phyloP scores from a whole-genome alignment of 2,113 vertebrate species.

The Amia ocellicauda region DNA sequence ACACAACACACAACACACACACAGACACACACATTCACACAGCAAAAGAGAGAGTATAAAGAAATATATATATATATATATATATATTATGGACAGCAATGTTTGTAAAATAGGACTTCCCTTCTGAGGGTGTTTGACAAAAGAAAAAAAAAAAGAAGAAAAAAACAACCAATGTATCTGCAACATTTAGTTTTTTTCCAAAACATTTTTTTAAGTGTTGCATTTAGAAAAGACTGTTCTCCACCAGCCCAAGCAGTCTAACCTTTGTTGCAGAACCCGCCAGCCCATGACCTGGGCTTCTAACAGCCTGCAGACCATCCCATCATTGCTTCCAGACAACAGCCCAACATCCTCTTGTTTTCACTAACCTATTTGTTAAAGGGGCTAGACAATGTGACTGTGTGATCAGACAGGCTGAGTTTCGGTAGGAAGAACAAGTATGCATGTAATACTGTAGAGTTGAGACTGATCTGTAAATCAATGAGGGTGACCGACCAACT shows the following conservation, averaged over 20 bases:
- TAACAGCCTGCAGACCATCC: constrained; percentile 38
- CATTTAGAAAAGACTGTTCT: constrained; percentile 43
- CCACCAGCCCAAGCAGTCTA: constrained; percentile 35
- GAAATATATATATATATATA: constrained; percentile 70
- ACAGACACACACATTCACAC: constrained; percentile 43
- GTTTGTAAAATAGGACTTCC: constrained; percentile 75
- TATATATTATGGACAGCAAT: constrained; percentile 74
- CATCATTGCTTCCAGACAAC: constrained; percentile 44
- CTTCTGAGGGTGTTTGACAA: constrained; percentile 58
- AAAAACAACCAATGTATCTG: constrained; percentile 49
- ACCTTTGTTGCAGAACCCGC: constrained; percentile 26
- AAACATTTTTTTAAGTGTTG: constrained; percentile 46
- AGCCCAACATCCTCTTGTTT: constrained; percentile 30
- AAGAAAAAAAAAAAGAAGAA: constrained; percentile 49
- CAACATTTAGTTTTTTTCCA: constrained; percentile 57
- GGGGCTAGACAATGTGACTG: constrained; percentile 53
- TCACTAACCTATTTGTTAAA: constrained; percentile 22
- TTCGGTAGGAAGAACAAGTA: constrained; percentile 33
- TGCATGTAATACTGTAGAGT: constrained; percentile 25
- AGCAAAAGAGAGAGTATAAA: constrained; percentile 58
- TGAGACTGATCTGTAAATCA: constrained; percentile 36
- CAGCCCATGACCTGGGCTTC: constrained; percentile 44
- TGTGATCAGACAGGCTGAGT: constrained; percentile 32
- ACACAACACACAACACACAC: constrained; percentile 37
- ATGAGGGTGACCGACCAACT: too few species aligned